Evolutionary conservation across 1,140 invertebrate genomes (phyloP), one percentile per base, ranked within the genome.

Genomic region (Hylyphantes graminicola): DNA sequence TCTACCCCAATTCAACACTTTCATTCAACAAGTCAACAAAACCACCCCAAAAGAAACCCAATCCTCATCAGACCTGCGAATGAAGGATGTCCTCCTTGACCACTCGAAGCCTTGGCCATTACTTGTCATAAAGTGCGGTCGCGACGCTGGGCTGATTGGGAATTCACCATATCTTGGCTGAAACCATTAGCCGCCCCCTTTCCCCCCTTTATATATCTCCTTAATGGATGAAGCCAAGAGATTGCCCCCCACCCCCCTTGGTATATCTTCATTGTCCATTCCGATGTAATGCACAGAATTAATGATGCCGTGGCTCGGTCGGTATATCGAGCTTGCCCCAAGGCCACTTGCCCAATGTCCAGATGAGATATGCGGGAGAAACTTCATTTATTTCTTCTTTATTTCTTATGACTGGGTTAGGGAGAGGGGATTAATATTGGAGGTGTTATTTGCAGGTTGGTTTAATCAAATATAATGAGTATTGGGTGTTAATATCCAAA

Each of bases 261-360:
- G 61, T 15, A 83, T 83, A 83, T 83, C 80, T 83, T 75, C 80
- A 83, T 83, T 83, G 80, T 83, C 80, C 80, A 83, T 83, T 74
- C 80, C 80, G 70, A 83, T 83, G 80, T 83, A 83, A 83, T 83
- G 80, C 80, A 83, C 80, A 83, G 80, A 83, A 83, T 83, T 83
- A 83, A 83, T 83, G 80, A 83, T 75, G 70, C 64, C 72, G 48
- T 13, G 76, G 48, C 68, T 48, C 72, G 53, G 64, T 77, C 74
- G 74, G 64, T 19, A 12, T 54, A 53, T 19, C 68, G 68, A 50
- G 51, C 65, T 35, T 68, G 35, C 70, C 80, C 80, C 70, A 74
- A 83, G 80, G 80, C 80, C 80, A 74, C 80, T 75, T 75, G 80
- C 70, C 80, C 80, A 83, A 75, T 75, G 80, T 75, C 73, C 80